Base-by-base conservation (phyloP, 2,113 vertebrate genomes). In the Etia nguti region DNA sequence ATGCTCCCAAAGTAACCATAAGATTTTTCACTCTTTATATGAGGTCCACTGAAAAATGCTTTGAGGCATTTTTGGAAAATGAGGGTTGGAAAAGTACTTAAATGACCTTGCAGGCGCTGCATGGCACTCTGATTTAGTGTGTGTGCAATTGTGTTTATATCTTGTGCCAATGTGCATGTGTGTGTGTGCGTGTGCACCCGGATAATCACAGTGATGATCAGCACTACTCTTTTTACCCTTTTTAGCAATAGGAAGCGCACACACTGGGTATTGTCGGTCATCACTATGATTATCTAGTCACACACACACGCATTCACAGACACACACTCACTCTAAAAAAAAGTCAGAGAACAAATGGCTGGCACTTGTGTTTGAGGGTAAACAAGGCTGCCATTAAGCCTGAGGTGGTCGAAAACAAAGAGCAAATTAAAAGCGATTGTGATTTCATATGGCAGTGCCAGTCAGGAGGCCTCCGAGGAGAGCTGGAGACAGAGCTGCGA, bases 381-480 rank as follows among this genome's bases (percentile, higher is more conserved):
- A 91, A 92, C 89, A 90, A 79, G 77, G 65, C 81, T 70, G 75
- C 75, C 86, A 88, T 92, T 92, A 86, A 60, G 77, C 85, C 81
- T 9, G 43, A 77, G 59, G 79, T 73, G 87, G 20, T 68, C 54
- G 38, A 86, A 80, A 86, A 82, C 85, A 68, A 52, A 26, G 24
- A 77, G 85, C 90, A 90, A 88, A 94, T 93, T 86, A 88, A 92
- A 91, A 85, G 79, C 54, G 20, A 94, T 83, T 90, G 88, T 86
- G 88, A 92, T 91, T 92, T 87, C 88, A 88, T 88, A 83, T 86
- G 90, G 92, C 94, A 60, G 86, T 88, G 79, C 84, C 92, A 62
- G 62, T 88, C 60, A 83, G 86, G 86, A 87, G 57, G 68, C 60
- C 82, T 57, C 60, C 3, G 5, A 83, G 80, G 87, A 81, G 54